Conservation (phyloP, 2,888 invertebrate genomes). For the Zeuzera pyrina region DNA sequence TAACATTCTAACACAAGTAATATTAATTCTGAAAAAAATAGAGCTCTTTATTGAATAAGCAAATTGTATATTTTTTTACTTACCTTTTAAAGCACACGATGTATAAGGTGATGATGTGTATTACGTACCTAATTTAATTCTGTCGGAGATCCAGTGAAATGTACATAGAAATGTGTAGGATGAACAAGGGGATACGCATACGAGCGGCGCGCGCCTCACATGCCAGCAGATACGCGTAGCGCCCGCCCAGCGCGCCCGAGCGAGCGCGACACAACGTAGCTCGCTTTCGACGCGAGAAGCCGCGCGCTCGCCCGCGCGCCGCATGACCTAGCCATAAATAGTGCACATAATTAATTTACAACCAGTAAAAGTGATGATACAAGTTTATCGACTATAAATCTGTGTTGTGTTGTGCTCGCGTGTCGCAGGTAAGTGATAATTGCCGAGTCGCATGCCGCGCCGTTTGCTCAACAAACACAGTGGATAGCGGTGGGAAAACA, state of each 20-base stretch:
- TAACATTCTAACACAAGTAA: too few relatives aligned
- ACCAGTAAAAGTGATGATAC: slow-evolving; percentile 69
- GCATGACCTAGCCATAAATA: slow-evolving; percentile 31
- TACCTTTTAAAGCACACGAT: too few relatives aligned
- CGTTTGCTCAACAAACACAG: slow-evolving; percentile 56
- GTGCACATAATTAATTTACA: slow-evolving; percentile 66
- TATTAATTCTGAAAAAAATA: too few relatives aligned
- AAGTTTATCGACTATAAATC: slow-evolving; percentile 69
- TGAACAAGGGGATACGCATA: slow-evolving; percentile 27
- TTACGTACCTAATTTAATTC: too few relatives aligned
- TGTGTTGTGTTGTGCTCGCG: slow-evolving; percentile 66
- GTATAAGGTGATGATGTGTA: too few relatives aligned
- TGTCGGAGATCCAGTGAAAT: slow-evolving; percentile 26
- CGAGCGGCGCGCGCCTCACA: slow-evolving; percentile 40
- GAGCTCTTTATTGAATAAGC: too few relatives aligned
- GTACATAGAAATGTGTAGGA: neutral
- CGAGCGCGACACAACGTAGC: slow-evolving; percentile 34
- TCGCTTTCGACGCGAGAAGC: slow-evolving; percentile 51
- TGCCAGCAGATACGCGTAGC: slow-evolving; percentile 29
- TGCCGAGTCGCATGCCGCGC: slow-evolving; percentile 53
- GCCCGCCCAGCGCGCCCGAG: slow-evolving; percentile 46
- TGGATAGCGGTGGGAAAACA: slow-evolving; percentile 31
- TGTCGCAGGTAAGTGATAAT: slow-evolving; percentile 72
- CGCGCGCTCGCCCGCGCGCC: slow-evolving; percentile 32
- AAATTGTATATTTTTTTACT: too few relatives aligned